Evolutionary conservation across 92 coral and sea anemone genomes (phyloP).

Genomic region (Meandrina meandrites): DNA sequence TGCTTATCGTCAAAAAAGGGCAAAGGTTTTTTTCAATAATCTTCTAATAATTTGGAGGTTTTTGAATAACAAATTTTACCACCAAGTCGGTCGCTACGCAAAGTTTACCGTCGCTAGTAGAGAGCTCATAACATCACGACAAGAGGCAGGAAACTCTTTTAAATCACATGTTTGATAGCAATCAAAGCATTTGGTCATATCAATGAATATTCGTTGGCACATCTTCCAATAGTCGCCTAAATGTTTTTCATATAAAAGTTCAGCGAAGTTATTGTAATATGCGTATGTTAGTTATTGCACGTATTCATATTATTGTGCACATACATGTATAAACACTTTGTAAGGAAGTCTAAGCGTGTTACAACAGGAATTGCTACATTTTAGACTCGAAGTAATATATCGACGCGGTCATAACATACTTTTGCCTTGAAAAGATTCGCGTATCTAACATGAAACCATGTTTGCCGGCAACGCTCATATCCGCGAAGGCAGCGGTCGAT

Average conservation of each 20-base stretch:
- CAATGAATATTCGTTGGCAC: background rate
- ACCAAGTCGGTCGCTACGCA: background rate
- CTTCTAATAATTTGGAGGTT: background rate
- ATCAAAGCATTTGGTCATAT: background rate
- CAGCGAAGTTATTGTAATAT: background rate
- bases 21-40: background rate
- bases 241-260: background rate
- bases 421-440: too few relatives aligned
- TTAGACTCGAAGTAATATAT: too few relatives aligned
- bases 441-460: too few relatives aligned
- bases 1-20: background rate
- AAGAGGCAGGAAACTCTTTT: background rate
- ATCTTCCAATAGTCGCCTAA: background rate
- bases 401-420: too few relatives aligned
- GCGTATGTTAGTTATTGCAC: background rate
- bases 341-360: background rate
- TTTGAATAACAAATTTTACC: background rate
- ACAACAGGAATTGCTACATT: too few relatives aligned
- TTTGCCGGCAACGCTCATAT: too few relatives aligned
- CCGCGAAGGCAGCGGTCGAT: too few relatives aligned
- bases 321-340: background rate
- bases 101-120: background rate
- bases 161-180: background rate
- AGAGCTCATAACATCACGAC: background rate
- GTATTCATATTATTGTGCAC: background rate